A percentile compares a stretch with the other conserved stretches of the same genome.
These are phyloP conservation scores for Eriocheir sinensis DNA, from an alignment of 1,140 invertebrate species.

Conservation along the genomic window DNA sequence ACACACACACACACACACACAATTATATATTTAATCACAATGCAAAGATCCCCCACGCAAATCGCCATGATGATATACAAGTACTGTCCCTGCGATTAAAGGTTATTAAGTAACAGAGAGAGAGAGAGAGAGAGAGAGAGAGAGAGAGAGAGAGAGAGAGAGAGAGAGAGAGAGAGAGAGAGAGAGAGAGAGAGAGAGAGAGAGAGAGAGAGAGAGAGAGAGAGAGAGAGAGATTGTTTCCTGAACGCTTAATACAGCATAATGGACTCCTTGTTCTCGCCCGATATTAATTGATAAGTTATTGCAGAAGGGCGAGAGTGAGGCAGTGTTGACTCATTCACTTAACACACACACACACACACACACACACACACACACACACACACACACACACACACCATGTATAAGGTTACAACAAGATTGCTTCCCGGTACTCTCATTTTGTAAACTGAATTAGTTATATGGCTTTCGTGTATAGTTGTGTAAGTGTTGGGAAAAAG, in stretches of 20 bases:
- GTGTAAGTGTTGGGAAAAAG: no score
- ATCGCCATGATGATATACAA: background rate
- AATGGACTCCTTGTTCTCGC: background rate
- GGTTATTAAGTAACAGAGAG: no score
- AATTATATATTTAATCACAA: background rate
- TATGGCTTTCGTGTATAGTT: no score
- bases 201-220: no score
- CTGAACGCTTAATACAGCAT: background rate
- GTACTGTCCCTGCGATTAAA: background rate
- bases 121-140: no score
- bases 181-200: no score
- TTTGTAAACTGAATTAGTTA: background rate
- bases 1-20: background rate
- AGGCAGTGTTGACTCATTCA: background rate
- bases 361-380: slow-evolving; percentile 40
- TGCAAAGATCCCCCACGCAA: background rate
- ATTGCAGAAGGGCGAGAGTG: background rate
- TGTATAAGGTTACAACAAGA: background rate
- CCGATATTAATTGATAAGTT: background rate
- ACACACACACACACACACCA: slow-evolving; percentile 41
- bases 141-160: no score
- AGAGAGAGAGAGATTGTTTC: no score
- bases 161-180: no score
- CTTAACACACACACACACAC: background rate
- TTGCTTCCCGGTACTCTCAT: background rate